Conservation (phyloP, 2,797 vertebrate genomes). For the Morus bassanus region DNA sequence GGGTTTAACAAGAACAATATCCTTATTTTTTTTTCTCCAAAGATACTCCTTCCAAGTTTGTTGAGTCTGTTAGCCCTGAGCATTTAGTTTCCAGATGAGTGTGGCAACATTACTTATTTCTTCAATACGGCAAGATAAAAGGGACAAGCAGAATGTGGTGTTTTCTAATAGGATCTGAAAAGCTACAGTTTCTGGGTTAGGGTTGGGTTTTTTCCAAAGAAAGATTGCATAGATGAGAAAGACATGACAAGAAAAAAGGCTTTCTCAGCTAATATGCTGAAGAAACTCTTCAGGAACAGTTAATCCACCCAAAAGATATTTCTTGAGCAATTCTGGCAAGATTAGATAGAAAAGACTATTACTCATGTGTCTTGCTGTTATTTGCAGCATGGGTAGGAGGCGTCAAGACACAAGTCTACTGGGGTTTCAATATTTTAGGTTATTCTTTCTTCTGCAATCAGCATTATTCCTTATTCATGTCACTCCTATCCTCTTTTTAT, state of each 20-base stretch:
- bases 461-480: neutral
- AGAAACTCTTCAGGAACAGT: slow-evolving; percentile 48
- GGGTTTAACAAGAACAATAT: neutral
- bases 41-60: neutral
- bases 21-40: neutral
- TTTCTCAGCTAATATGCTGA: neutral
- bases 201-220: neutral
- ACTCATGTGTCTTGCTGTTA: neutral
- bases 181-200: neutral
- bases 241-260: neutral
- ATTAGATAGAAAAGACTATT: neutral
- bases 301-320: slow-evolving; percentile 42
- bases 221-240: neutral
- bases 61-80: neutral
- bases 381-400: neutral
- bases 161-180: neutral
- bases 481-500: neutral
- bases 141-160: neutral
- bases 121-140: neutral
- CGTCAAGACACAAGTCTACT: neutral
- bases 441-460: neutral
- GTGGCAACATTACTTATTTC: neutral
- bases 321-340: slow-evolving; percentile 31
- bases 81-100: neutral
- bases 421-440: neutral